Percentiles rank a stretch among this genome's conserved stretches.
Conservation (phyloP, 2,888 invertebrate species). For the Erebia epiphron region DNA sequence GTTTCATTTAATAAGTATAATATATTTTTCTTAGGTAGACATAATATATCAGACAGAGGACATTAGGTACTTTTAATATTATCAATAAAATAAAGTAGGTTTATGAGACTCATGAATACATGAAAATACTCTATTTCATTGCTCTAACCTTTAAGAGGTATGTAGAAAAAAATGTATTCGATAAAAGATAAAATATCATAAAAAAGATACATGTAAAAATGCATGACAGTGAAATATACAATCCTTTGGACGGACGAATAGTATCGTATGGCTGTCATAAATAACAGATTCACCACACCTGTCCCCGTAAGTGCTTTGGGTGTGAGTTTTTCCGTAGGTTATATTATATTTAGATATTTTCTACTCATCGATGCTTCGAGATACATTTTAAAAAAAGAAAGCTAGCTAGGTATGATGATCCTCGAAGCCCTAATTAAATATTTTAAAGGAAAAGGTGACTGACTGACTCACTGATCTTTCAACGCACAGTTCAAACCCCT, state of each 20-base stretch:
- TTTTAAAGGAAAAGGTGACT: too few species aligned
- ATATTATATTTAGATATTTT: not conserved
- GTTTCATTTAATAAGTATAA: too few species aligned
- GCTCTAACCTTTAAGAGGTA: too few species aligned
- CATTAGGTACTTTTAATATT: too few species aligned
- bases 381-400: not conserved
- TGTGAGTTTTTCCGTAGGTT: slow-evolving; percentile 3
- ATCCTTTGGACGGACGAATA: not conserved
- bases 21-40: too few species aligned
- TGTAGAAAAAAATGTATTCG: not conserved
- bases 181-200: not conserved
- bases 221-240: slow-evolving; percentile 6
- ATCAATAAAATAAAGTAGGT: too few species aligned
- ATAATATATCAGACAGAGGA: too few species aligned
- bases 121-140: too few species aligned
- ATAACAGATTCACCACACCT: slow-evolving; percentile 7
- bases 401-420: not conserved
- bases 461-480: too few species aligned
- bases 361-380: not conserved
- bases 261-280: slow-evolving; percentile 13
- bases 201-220: not conserved
- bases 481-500: too few species aligned
- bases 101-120: too few species aligned
- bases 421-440: not conserved
- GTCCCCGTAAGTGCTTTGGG: slow-evolving; percentile 11